These are phyloP conservation scores for Phyllostomus discolor DNA, from an alignment of 2,113 vertebrate genomes.

Conservation along the genomic window DNA sequence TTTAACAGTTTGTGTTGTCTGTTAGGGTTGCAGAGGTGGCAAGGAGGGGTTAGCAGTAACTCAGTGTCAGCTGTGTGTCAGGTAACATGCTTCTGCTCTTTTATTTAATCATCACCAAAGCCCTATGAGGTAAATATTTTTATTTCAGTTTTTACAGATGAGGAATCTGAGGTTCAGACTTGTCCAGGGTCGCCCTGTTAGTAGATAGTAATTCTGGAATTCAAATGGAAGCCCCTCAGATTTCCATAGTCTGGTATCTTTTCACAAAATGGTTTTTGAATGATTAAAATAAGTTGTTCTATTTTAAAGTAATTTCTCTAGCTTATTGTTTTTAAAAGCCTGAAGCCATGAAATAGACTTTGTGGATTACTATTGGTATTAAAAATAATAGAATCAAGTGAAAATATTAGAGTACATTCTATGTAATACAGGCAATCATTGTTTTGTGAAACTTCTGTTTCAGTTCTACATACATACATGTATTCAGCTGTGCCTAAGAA, in stretches of 20 bases:
- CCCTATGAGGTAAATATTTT: background rate
- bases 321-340: background rate
- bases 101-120: background rate
- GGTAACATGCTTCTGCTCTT: background rate
- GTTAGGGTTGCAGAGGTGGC: background rate
- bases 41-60: background rate
- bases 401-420: background rate
- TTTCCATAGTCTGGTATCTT: background rate
- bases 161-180: background rate
- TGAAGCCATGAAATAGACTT: background rate
- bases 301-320: constrained; percentile 1
- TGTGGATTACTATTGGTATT: background rate
- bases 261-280: background rate
- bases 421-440: background rate
- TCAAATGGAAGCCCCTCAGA: background rate
- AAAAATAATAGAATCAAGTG: background rate
- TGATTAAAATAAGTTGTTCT: background rate
- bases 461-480: background rate
- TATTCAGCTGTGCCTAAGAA: background rate
- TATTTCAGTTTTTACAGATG: background rate
- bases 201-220: background rate
- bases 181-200: background rate
- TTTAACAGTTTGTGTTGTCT: background rate
- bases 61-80: background rate
- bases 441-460: background rate